Evolutionary conservation across 2,113 vertebrate genomes (phyloP), one percentile per base, ranked within the genome.

Genomic region (Ranitomeya imitator): DNA sequence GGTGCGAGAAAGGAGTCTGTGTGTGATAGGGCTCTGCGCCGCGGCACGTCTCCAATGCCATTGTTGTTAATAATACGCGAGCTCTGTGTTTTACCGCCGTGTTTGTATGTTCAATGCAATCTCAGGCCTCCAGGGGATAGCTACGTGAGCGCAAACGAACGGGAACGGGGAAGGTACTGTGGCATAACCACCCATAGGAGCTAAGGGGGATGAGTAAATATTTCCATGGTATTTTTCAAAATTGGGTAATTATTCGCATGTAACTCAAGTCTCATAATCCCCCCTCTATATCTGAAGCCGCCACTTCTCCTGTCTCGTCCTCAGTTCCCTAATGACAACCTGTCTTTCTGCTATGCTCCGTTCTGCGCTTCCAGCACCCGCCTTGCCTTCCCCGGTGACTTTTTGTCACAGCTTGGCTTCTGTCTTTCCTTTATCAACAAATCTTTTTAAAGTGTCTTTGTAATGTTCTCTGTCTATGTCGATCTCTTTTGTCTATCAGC

Each of bases 1-100:
- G 52, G 23, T 3, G 77, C n/a, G 83, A 69, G 63, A 85, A 85
- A 71, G 65, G 67, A 73, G 57, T 59, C 51, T 60, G 84, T 5
- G 31, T 54, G 19, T 13, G 71, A 74, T 74, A 16, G 31, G 71
- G 13, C 26, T 37, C 69, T 31, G 69, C 13, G 69, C 69, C 31
- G 31, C 71, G 3, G 26, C 71, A 16, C 71, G 23, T 74, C 31
- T 37, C 31, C 16, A 45, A 74, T 45, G 31, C 71, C 15, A 76
- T 26, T 85, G 84, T 74, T 60, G 71, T 60, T 19, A 85, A 9
- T 57, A 37, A 31, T 31, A 37, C 59, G 67, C 55, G 65, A 11
- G 52, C 54, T 26, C 14, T 54, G 51, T 85, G 65, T 55, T 31
- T 21, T 85, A 57, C 10, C 69, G 60, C 11, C 54, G 21, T 57